Evolutionary conservation across 1,140 invertebrate species (phyloP), one percentile per base, ranked within the genome.

Genomic region (Brachionus paranguensis): DNA sequence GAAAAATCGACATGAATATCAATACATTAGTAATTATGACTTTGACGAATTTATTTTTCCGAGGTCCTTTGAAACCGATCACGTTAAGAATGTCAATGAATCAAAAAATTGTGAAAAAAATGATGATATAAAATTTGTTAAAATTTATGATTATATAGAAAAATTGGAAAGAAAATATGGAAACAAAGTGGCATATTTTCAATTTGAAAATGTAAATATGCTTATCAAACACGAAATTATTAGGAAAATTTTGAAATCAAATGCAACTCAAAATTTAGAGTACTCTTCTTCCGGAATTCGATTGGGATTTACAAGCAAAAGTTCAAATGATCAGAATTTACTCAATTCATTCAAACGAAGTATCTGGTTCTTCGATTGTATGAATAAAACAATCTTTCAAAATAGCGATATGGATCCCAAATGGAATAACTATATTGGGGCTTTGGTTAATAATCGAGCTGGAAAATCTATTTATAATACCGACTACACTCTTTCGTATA

Each of bases 391-490:
- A 47, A 76, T 76, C 29, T 1, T 12, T 2, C 17, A 76, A 47
- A 76, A 24, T 24, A 4, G 10, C 1, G 41, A 43, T 27, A 8
- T 74, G 17, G 6, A 74, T 74, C 4, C 37, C 1, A 74, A 43
- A 17, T 24, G 43, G 14, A 76, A 76, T 53, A 47, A 76, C 17
- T 47, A 47, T 12, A 8, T 27, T 10, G 41, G 41, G 10, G 24
- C 45, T 27, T 76, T 76, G n/a, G 43, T 76, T 1, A 76, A 76
- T 50, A 76, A 76, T 50, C 10, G 72, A 76, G 72, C 24, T 24
- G 72, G 72, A 12, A 76, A 76, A n/a, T 76, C 72, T 11, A 76
- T 76, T 10, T 76, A 29, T 14, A 76, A 76, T 24, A 76, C 72
- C 1, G 43, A 76, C 20, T 76, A 27, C 29, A 76, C 72, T 8